Evolutionary conservation across 2,113 vertebrate species (phyloP).

Genomic region (Ornithorhynchus anatinus): DNA sequence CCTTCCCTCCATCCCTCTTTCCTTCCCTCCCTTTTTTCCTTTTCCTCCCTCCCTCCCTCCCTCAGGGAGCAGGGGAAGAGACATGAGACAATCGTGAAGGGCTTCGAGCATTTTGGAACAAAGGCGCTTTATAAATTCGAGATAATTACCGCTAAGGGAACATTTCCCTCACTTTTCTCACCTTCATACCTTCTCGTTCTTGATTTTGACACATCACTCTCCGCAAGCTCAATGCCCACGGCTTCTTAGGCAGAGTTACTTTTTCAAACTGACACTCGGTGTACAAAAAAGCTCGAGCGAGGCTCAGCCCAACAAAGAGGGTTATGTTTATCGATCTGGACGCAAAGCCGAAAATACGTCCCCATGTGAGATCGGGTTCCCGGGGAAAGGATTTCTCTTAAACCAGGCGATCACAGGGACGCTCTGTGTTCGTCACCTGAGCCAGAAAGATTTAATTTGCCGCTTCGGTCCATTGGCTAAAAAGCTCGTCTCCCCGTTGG

Average conservation of each 20-base stretch:
- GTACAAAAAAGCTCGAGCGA: slow-evolving; percentile 22
- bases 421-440: slow-evolving; percentile 20
- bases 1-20: background rate
- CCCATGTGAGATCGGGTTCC: slow-evolving; percentile 16
- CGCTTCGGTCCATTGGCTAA: slow-evolving; percentile 11
- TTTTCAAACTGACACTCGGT: slow-evolving; percentile 33
- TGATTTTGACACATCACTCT: slow-evolving; percentile 48
- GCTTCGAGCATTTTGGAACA: slow-evolving; percentile 39
- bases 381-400: slow-evolving; percentile 16
- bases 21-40: background rate
- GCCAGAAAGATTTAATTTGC: slow-evolving; percentile 31
- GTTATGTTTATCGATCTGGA: slow-evolving; percentile 54
- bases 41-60: background rate
- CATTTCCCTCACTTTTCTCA: slow-evolving; percentile 8
- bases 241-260: slow-evolving; percentile 55
- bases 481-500: background rate
- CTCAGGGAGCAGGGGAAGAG: background rate
- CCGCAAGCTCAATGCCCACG: slow-evolving; percentile 32
- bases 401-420: slow-evolving; percentile 21
- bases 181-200: slow-evolving; percentile 40
- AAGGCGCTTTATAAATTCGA: slow-evolving; percentile 47
- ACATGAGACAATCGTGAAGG: slow-evolving; percentile 35
- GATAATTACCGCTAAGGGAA: slow-evolving; percentile 40
- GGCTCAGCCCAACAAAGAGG: background rate
- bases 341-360: slow-evolving; percentile 25